Evolutionary conservation across 2,888 invertebrate genomes (phyloP).

Genomic region (Ectemnius lituratus): DNA sequence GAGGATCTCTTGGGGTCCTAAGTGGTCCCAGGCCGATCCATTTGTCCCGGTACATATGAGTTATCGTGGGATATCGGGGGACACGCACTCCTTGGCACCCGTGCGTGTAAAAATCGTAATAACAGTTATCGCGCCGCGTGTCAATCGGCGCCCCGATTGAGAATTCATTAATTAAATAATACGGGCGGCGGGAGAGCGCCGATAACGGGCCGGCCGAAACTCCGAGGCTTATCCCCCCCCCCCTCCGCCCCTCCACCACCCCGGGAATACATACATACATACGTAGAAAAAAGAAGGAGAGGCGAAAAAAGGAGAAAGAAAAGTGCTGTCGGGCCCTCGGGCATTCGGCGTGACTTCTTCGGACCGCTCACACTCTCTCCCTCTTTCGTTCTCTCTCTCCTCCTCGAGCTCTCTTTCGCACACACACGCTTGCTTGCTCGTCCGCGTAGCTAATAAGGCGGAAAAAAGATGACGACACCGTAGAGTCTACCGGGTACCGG

Average conservation of each 20-base stretch:
- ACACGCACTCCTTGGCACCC: constrained; percentile 52
- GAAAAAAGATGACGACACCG: neutral
- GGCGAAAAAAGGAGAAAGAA: neutral
- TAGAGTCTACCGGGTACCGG: constrained; percentile 11
- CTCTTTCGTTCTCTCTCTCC: no score
- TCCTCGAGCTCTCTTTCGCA: neutral
- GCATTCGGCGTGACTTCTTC: neutral
- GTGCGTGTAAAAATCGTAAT: constrained; percentile 67
- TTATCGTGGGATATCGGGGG: constrained; percentile 58
- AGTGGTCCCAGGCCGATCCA: constrained; percentile 52
- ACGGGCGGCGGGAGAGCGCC: constrained; percentile 35
- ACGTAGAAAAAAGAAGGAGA: constrained; percentile 22
- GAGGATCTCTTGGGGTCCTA: constrained; percentile 22
- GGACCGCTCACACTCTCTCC: no score
- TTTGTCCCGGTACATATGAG: constrained; percentile 40
- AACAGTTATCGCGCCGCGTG: constrained; percentile 63
- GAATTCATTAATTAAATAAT: constrained; percentile 73
- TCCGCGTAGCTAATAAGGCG: constrained; percentile 1
- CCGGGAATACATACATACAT: constrained; percentile 34
- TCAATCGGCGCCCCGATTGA: constrained; percentile 60
- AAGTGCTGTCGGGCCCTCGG: neutral
- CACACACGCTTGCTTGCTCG: neutral
- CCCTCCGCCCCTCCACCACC: no score
- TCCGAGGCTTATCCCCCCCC: constrained; percentile 42
- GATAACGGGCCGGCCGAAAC: constrained; percentile 43